A percentile compares a stretch with the other conserved stretches of the same genome.
These are phyloP conservation scores for Dicerorhinus sumatrensis DNA, from an alignment of 2,113 vertebrate genomes.

Conservation along the genomic window DNA sequence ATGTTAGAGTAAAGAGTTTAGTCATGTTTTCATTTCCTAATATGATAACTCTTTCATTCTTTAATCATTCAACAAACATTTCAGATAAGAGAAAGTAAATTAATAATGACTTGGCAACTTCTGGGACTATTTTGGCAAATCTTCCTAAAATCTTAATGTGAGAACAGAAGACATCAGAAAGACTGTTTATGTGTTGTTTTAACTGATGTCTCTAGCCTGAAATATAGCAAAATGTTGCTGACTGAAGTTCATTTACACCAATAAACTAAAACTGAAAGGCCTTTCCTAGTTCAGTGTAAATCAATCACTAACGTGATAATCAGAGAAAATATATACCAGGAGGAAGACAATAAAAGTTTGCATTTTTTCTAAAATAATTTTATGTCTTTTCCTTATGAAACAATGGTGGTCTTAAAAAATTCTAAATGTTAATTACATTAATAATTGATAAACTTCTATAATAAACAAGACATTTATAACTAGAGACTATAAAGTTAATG, in stretches of 20 bases:
- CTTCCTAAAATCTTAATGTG: slow-evolving; percentile 18
- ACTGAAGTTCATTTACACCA: slow-evolving; percentile 22
- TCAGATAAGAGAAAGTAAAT: neutral
- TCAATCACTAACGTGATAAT: slow-evolving; percentile 47
- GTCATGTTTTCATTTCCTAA: neutral
- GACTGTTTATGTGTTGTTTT: neutral
- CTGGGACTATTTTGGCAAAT: neutral
- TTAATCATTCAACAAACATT: slow-evolving; percentile 13
- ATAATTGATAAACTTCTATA: neutral
- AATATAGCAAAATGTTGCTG: slow-evolving; percentile 17
- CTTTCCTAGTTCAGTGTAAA: slow-evolving; percentile 1
- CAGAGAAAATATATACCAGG: neutral
- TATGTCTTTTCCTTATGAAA: slow-evolving; percentile 17
- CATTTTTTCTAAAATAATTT: slow-evolving; percentile 33
- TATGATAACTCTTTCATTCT: slow-evolving; percentile 1
- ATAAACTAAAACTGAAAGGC: neutral
- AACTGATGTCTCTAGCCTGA: neutral
- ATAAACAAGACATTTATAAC: neutral
- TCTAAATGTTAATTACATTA: neutral
- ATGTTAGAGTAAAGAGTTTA: slow-evolving; percentile 10
- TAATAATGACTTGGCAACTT: slow-evolving; percentile 15
- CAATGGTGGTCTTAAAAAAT: neutral
- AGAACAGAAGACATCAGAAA: neutral
- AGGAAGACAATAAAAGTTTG: neutral
- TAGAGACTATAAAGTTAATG: neutral